phyloP scores from a whole-genome alignment of 1,140 invertebrate genomes.

The Centruroides sculpturatus region DNA sequence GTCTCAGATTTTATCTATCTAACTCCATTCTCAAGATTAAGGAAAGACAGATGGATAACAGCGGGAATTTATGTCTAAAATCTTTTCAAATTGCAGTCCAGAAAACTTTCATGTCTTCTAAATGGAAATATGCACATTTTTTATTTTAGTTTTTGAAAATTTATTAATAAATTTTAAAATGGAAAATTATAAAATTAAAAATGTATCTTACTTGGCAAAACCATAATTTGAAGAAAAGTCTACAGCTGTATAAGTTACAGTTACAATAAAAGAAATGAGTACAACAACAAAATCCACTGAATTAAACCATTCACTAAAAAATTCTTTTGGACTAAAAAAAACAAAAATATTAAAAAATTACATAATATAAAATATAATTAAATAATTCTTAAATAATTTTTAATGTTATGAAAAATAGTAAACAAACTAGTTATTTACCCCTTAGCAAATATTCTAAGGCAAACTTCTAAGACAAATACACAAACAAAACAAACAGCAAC shows the following conservation, averaged over 20 bases:
- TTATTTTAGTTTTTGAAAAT: no score
- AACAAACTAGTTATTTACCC: constrained; percentile 22
- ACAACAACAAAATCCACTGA: constrained; percentile 34
- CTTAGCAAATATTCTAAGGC: constrained; percentile 27
- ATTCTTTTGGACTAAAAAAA: constrained; percentile 20
- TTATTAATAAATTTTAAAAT: no score
- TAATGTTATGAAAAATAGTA: no score
- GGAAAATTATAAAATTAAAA: background rate
- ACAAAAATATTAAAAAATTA: constrained; percentile 1
- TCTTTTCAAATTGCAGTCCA: no score
- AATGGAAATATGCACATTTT: no score
- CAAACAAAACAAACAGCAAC: constrained; percentile 28
- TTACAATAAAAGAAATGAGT: constrained; percentile 31
- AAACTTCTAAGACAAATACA: constrained; percentile 31
- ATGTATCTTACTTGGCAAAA: constrained; percentile 16
- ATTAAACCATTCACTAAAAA: constrained; percentile 33
- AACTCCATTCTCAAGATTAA: no score
- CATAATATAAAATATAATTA: no score
- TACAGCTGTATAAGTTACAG: constrained; percentile 27
- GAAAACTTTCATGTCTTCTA: no score
- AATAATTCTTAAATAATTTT: no score
- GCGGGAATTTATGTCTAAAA: no score
- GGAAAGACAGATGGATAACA: no score
- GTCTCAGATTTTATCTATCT: no score
- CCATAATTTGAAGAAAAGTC: constrained; percentile 14